Evolutionary conservation across 2,797 vertebrate genomes (phyloP), one percentile per base, ranked within the genome.

Genomic region (Gambelia wislizenii): DNA sequence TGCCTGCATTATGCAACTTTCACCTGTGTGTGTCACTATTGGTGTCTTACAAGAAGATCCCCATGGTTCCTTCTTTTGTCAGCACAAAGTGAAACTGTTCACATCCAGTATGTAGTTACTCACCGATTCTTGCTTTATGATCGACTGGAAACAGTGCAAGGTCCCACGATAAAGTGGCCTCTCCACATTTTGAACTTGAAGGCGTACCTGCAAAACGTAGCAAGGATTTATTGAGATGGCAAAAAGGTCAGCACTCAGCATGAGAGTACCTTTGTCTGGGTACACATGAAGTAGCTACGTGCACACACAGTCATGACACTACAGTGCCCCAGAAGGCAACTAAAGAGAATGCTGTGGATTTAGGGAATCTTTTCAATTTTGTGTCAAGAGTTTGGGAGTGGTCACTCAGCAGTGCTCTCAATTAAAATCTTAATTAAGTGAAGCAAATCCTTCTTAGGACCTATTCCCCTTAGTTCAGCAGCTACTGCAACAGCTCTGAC

Each of bases 121-220:
- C 96, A 99, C 99, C 67, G 98, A 97, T 96, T 99, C 99, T 92
- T 99, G 98, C 27, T 96, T 97, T 94, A 99, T 93, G 94, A 99
- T 99, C 87, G 99, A 98, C 96, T 98, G 98, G 96, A 99, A 99
- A 94, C 99, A 99, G 96, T 99, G 99, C 83, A 96, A 89, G 6
- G 99, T 99, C 88, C 99, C 99, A 4, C 98, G 98, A 94, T 99
- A 99, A 83, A 98, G 97, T 56, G 98, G 98, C 95, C 98, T 99
- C 87, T 98, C 97, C n/a, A 95, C 89, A 93, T 93, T 98, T 97
- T 99, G 99, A 83, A 99, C 98, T 97, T 99, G 99, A 7, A 99
- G 98, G 79, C 99, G 97, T 44, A 99, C 99, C 99, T 99, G 96
- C 81, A 95, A 96, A 56, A 94, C 80, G 91, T 93, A 82, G 90